Evolutionary conservation across 2,797 vertebrate genomes (phyloP).

Genomic region (Spinibarbus caldwelli): DNA sequence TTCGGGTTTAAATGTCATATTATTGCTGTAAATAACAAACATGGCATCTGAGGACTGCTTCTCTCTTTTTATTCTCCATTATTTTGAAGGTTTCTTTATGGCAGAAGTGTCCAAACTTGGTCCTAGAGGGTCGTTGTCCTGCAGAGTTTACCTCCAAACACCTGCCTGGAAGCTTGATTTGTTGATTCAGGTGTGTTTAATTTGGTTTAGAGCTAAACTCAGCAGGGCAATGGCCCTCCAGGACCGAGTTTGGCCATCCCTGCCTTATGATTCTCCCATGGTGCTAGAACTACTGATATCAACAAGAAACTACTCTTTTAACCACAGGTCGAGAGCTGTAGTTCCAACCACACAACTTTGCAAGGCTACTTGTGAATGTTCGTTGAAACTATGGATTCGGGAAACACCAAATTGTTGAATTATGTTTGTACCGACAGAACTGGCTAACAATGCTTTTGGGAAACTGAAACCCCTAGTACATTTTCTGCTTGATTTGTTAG

Average conservation of each 20-base stretch:
- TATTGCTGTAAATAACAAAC: neutral
- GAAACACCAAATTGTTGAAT: neutral
- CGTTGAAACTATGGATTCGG: neutral
- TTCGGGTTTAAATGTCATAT: neutral
- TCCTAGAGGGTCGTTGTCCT: neutral
- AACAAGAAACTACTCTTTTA: neutral
- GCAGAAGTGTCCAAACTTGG: neutral
- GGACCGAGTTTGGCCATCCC: neutral
- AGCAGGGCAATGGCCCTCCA: neutral
- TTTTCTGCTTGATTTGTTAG: constrained; percentile 26
- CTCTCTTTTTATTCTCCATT: neutral
- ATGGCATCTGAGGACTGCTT: neutral
- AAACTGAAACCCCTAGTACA: neutral
- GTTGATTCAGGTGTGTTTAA: neutral
- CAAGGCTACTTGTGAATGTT: neutral
- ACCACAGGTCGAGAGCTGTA: neutral
- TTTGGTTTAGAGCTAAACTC: neutral
- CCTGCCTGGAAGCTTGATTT: neutral
- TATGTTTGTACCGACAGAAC: neutral
- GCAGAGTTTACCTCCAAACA: neutral
- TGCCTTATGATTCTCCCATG: neutral
- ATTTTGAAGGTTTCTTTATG: neutral
- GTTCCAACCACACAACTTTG: neutral
- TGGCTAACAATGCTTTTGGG: neutral
- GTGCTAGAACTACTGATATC: neutral